Conservation (phyloP, 2,888 invertebrate species). For the Erannis defoliaria region DNA sequence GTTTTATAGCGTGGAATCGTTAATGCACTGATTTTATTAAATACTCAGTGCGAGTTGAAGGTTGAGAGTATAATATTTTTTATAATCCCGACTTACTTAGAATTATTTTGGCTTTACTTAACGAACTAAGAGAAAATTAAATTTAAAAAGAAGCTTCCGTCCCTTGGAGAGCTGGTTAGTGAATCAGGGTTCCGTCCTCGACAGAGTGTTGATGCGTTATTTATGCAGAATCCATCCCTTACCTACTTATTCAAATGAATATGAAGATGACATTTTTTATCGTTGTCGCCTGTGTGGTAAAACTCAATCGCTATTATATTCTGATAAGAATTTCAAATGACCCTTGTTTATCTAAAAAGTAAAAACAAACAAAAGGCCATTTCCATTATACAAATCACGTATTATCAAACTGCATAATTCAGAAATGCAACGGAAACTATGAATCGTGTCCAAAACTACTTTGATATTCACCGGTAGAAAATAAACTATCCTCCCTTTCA, state of each 20-base stretch:
- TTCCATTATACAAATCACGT: constrained; percentile 41
- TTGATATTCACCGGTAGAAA: constrained; percentile 38
- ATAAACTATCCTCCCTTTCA: constrained; percentile 35
- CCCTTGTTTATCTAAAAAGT: constrained; percentile 15
- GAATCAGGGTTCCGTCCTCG: too few relatives aligned
- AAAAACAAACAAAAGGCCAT: constrained; percentile 26
- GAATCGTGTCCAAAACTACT: constrained; percentile 33
- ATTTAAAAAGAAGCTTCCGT: too few relatives aligned
- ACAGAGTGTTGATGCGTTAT: neutral
- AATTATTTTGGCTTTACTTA: too few relatives aligned
- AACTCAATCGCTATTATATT: constrained; percentile 2
- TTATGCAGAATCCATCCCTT: neutral
- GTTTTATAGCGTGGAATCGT: too few relatives aligned
- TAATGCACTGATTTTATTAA: too few relatives aligned
- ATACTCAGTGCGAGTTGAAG: too few relatives aligned
- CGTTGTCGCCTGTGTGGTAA: constrained; percentile 7
- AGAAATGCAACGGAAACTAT: constrained; percentile 36
- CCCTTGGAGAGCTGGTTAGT: too few relatives aligned
- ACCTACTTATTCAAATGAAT: neutral
- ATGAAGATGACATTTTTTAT: neutral
- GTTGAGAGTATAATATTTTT: too few relatives aligned
- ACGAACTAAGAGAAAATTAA: too few relatives aligned
- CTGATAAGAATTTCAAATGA: constrained; percentile 19
- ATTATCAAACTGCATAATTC: constrained; percentile 28
- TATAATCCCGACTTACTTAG: too few relatives aligned